Conservation (phyloP, 2,797 vertebrate species). For the Pangasius larnaudii region DNA sequence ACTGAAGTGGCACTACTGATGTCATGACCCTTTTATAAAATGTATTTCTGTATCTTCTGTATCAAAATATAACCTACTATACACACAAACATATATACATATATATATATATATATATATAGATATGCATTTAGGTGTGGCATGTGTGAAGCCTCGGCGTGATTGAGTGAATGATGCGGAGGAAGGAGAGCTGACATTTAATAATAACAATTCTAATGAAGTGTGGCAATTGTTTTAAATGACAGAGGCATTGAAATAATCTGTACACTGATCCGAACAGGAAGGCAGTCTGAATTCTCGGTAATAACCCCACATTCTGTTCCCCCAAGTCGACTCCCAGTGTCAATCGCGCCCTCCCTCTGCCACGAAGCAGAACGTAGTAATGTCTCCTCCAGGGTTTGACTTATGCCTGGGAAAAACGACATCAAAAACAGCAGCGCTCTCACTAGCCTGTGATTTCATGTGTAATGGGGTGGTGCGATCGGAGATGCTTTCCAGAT, state of each 20-base stretch:
- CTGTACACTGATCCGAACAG: conserved; percentile 42
- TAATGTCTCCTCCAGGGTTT: conserved; percentile 47
- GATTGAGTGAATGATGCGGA: conserved; percentile 39
- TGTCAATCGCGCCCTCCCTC: background rate
- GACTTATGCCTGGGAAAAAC: conserved; percentile 47
- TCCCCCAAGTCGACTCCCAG: background rate
- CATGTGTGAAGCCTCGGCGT: background rate
- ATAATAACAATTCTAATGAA: conserved; percentile 51
- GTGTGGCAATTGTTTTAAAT: conserved; percentile 53
- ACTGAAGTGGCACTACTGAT: background rate
- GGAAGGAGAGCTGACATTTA: conserved; percentile 44
- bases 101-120: too few relatives aligned
- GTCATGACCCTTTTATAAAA: too few relatives aligned
- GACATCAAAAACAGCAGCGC: conserved; percentile 46
- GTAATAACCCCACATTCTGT: background rate
- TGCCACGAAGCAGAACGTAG: conserved; percentile 19
- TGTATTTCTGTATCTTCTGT: background rate
- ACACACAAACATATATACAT: too few relatives aligned
- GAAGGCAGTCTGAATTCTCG: conserved; percentile 1
- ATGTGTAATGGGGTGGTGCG: conserved; percentile 41
- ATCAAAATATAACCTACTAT: background rate
- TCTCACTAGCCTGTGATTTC: conserved; percentile 44
- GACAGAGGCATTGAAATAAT: conserved; percentile 46
- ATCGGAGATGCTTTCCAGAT: conserved; percentile 48
- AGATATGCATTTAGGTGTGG: background rate